Evolutionary conservation across 2,888 invertebrate species (phyloP).

Genomic region (Unio delphinus): DNA sequence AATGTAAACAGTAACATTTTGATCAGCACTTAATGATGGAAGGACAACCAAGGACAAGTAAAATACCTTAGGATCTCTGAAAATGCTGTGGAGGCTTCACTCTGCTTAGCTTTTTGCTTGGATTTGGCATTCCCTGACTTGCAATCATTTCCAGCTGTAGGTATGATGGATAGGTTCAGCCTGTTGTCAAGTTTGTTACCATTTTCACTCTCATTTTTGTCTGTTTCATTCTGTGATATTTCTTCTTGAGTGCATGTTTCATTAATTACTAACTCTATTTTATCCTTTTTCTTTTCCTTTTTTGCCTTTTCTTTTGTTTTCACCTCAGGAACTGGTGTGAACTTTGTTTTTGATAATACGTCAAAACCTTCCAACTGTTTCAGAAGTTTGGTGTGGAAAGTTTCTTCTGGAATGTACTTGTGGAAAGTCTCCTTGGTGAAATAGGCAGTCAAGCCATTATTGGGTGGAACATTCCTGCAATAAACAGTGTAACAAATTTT

Average conservation of each 20-base stretch:
- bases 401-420: constrained; percentile 31
- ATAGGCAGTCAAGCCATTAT: constrained; percentile 45
- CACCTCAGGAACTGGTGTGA: neutral
- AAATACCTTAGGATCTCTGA: no score
- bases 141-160: no score
- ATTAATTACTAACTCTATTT: neutral
- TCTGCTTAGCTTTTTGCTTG: no score
- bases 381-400: constrained; percentile 31
- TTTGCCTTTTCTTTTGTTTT: neutral
- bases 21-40: no score
- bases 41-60: no score
- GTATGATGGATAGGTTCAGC: no score
- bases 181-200: no score
- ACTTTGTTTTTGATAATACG: constrained; percentile 1
- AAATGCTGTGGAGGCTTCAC: no score
- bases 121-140: no score
- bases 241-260: neutral
- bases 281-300: neutral
- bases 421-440: constrained; percentile 46
- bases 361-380: neutral
- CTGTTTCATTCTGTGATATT: no score
- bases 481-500: neutral
- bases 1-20: no score
- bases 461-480: constrained; percentile 25
- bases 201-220: no score